A percentile compares a stretch with the other conserved stretches of the same genome.
Conservation (phyloP, 2,797 vertebrate genomes). For the Clarias platycephalus region DNA sequence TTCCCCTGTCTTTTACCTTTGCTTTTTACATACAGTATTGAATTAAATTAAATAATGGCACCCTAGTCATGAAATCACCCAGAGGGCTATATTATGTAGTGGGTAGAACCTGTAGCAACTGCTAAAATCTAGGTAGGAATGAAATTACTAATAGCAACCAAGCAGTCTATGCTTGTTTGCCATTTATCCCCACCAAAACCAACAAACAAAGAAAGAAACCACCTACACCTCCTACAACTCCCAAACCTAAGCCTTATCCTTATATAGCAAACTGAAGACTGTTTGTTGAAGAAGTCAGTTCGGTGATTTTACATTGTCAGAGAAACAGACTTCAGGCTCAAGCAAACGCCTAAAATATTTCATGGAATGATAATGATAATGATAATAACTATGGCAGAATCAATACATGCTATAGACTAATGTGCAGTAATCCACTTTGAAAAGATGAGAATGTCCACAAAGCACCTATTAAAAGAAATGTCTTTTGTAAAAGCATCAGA, state of each 20-base stretch:
- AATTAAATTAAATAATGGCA: background rate
- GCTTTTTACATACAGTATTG: background rate
- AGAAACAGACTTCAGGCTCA: slow-evolving; percentile 19
- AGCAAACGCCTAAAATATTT: slow-evolving; percentile 25
- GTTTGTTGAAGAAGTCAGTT: slow-evolving; percentile 16
- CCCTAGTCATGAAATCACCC: background rate
- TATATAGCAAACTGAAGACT: background rate
- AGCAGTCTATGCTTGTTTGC: background rate
- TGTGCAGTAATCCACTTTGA: slow-evolving; percentile 29
- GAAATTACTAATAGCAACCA: background rate
- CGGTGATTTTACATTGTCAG: slow-evolving; percentile 6
- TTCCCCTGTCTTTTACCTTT: background rate
- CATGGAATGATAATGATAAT: slow-evolving; percentile 32
- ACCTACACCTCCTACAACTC: background rate
- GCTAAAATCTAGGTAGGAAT: background rate
- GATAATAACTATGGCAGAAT: slow-evolving; percentile 39
- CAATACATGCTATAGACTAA: slow-evolving; percentile 39
- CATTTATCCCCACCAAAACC: background rate
- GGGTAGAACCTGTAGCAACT: background rate
- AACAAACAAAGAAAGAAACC: background rate
- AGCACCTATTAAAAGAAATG: slow-evolving; percentile 46
- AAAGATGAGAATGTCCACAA: slow-evolving; percentile 31
- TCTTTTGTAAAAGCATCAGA: slow-evolving; percentile 16
- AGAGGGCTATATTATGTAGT: background rate
- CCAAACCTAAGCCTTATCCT: background rate